These are phyloP conservation scores for Campylomormyrus numenius DNA, from an alignment of 2,113 vertebrate genomes.

Conservation along the genomic window DNA sequence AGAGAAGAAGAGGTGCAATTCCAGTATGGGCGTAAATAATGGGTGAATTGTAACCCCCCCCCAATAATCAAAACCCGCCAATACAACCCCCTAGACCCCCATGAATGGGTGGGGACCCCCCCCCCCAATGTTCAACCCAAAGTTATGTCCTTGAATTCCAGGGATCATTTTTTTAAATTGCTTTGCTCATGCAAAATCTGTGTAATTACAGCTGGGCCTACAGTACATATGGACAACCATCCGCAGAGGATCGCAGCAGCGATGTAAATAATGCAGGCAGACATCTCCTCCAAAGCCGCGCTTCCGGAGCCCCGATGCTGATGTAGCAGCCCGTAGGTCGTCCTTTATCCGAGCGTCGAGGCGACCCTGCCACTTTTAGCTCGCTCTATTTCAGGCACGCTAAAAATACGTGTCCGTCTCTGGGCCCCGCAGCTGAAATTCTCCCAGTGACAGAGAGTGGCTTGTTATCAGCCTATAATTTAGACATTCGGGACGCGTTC, in stretches of 20 bases:
- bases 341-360: background rate
- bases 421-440: background rate
- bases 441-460: background rate
- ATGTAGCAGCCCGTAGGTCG: background rate
- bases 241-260: background rate
- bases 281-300: background rate
- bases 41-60: too few species aligned
- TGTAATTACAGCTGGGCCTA: background rate
- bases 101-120: background rate
- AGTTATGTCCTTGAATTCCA: background rate
- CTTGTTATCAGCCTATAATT: slow-evolving; percentile 7
- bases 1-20: background rate
- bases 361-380: background rate
- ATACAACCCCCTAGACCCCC: background rate
- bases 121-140: background rate
- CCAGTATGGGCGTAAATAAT: background rate
- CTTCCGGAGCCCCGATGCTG: background rate
- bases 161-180: background rate
- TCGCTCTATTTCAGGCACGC: background rate
- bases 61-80: background rate
- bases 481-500: slow-evolving; percentile 7
- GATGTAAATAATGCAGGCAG: slow-evolving; percentile 10
- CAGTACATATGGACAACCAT: background rate
- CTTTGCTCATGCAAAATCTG: background rate
- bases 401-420: slow-evolving; percentile 2